Base-by-base conservation (phyloP, 2,113 vertebrate genomes). In the Plectropomus leopardus region DNA sequence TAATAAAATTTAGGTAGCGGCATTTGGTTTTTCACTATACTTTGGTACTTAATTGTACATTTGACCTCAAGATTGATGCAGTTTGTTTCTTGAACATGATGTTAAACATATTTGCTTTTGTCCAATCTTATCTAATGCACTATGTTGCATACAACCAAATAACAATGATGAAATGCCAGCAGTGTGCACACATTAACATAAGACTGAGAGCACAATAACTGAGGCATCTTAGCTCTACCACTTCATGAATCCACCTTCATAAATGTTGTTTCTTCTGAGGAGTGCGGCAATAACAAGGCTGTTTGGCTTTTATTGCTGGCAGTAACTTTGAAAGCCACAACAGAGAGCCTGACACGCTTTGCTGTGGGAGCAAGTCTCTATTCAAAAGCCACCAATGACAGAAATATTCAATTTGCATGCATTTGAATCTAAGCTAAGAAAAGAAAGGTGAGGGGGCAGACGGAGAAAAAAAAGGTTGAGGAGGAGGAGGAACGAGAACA, bases 351-450 rank as follows among this genome's bases (percentile, higher is more conserved):
- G 58, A 66, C 68, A 51, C 16, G n/a, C 76, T 30, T 36, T 53
- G 30, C 36, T 59, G 50, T 42, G 50, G 32, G 28, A 69, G 72
- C 60, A 48, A 17, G 61, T 55, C 53, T 51, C 10, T 64, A 30
- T 26, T 51, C 76, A 78, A 26, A n/a, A 55, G 44, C 42, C n/a
- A 26, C 47, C 26, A 3, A 3, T 40, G 53, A 71, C 82, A 78
- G 60, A 67, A 66, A 73, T 72, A 67, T 83, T 70, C 16, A 32
- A 76, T 88, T 83, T 89, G 59, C 66, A 83, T 85, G 44, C 55
- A 60, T 81, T 83, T 86, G 44, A 76, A 64, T 59, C 16, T 0
- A 26, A 60, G 69, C 67, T 68, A 72, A 86, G 80, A 72, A 76
- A 82, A 65, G 4, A 57, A 72, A 76, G 65, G 87, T 84, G 70